Conservation (phyloP, 2,113 vertebrate species). For the Embiotoca jacksoni region DNA sequence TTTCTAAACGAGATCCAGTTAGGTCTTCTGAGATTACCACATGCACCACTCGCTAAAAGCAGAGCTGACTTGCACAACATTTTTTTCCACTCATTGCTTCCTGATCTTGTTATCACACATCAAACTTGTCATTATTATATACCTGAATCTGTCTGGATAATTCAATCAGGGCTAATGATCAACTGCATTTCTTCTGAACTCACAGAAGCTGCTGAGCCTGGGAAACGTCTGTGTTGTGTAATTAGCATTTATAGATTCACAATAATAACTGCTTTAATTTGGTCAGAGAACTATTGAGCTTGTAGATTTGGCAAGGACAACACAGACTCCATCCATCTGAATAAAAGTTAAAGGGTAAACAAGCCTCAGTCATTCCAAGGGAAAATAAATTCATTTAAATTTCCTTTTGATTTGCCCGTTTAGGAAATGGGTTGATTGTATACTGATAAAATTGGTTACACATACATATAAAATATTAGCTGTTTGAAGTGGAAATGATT, state of each 20-base stretch:
- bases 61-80: neutral
- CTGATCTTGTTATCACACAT: constrained; percentile 7
- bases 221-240: constrained; percentile 16
- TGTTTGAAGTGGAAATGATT: constrained; percentile 55
- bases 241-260: constrained; percentile 48
- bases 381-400: constrained; percentile 58
- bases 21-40: constrained; percentile 20
- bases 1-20: constrained; percentile 18
- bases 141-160: constrained; percentile 1
- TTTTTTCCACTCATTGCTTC: neutral
- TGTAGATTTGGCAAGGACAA: constrained; percentile 49
- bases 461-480: constrained; percentile 53
- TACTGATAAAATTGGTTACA: constrained; percentile 47
- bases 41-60: constrained; percentile 5
- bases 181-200: constrained; percentile 11
- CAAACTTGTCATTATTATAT: constrained; percentile 11
- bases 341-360: constrained; percentile 54
- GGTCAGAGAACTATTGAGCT: constrained; percentile 50
- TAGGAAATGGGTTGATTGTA: constrained; percentile 31
- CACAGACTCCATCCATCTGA: constrained; percentile 42
- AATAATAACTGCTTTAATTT: constrained; percentile 52
- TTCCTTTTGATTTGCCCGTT: constrained; percentile 58
- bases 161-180: constrained; percentile 34
- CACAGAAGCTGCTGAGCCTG: constrained; percentile 14
- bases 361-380: constrained; percentile 38